Conservation (phyloP, 1,140 invertebrate genomes). For the Dryas iulia region DNA sequence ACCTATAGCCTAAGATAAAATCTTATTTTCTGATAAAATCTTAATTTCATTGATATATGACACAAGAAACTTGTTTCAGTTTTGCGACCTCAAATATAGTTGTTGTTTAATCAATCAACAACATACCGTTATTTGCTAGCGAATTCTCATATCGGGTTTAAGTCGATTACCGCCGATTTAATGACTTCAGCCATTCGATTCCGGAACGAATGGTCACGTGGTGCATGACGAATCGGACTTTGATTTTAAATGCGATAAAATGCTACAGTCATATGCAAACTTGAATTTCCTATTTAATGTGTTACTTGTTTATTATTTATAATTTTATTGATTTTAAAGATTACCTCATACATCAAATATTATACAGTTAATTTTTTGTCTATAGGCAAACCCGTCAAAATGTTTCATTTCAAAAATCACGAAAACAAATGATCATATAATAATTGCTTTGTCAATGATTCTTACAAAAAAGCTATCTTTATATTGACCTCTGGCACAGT, state of each 20-base stretch:
- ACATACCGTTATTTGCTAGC: conserved; percentile 34
- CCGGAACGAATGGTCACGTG: conserved; percentile 32
- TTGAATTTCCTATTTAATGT: not conserved
- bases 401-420: too few relatives aligned
- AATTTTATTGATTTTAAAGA: too few relatives aligned
- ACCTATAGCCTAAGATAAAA: not conserved
- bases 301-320: too few relatives aligned
- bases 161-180: conserved; percentile 26
- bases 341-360: too few relatives aligned
- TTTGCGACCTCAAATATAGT: conserved; percentile 28
- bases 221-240: conserved; percentile 28
- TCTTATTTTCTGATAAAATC: not conserved
- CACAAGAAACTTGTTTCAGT: conserved; percentile 13
- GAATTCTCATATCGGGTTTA: conserved; percentile 30
- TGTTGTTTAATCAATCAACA: conserved; percentile 30
- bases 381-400: too few relatives aligned
- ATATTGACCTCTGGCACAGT: too few relatives aligned
- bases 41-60: not conserved
- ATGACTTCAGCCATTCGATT: conserved; percentile 27
- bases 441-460: too few relatives aligned
- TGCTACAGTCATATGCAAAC: not conserved
- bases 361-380: too few relatives aligned
- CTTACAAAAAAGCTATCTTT: too few relatives aligned
- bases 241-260: conserved; percentile 20
- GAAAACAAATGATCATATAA: too few relatives aligned